These are phyloP conservation scores for Anser brachyrhynchus DNA, from an alignment of 2,113 vertebrate species.

Conservation along the genomic window DNA sequence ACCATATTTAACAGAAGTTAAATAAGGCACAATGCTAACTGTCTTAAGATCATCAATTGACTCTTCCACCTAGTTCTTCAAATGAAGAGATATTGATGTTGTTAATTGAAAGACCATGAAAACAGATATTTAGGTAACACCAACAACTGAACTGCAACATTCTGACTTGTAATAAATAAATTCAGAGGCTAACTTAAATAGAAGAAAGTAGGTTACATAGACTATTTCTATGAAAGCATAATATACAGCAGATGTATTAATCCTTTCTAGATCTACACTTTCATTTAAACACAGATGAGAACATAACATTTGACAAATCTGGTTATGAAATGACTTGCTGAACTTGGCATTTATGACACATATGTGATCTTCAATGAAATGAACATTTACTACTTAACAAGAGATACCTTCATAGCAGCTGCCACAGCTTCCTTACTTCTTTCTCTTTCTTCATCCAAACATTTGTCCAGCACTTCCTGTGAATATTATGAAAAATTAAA, in stretches of 20 bases:
- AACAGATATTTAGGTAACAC: background rate
- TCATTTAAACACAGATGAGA: background rate
- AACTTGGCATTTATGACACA: background rate
- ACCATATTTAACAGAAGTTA: background rate
- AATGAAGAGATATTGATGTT: background rate
- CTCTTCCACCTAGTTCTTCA: background rate
- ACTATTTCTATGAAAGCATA: background rate
- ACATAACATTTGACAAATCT: background rate
- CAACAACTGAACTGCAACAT: background rate
- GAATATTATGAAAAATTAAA: constrained; percentile 33
- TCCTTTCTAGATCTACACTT: background rate
- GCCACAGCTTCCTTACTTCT: constrained; percentile 71
- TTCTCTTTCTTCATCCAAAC: constrained; percentile 76
- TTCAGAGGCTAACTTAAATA: background rate
- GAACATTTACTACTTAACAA: background rate
- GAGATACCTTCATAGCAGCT: constrained; percentile 74
- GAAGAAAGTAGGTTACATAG: background rate
- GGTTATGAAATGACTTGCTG: background rate
- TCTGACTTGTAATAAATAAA: background rate
- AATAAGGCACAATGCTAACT: background rate
- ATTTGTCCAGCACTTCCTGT: constrained; percentile 75
- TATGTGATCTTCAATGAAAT: background rate
- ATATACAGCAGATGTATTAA: rapidly evolving
- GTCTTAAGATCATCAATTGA: background rate
- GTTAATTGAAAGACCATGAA: background rate